These are phyloP conservation scores for Drosophila obscura DNA, from an alignment of 1,140 invertebrate species.

Conservation along the genomic window DNA sequence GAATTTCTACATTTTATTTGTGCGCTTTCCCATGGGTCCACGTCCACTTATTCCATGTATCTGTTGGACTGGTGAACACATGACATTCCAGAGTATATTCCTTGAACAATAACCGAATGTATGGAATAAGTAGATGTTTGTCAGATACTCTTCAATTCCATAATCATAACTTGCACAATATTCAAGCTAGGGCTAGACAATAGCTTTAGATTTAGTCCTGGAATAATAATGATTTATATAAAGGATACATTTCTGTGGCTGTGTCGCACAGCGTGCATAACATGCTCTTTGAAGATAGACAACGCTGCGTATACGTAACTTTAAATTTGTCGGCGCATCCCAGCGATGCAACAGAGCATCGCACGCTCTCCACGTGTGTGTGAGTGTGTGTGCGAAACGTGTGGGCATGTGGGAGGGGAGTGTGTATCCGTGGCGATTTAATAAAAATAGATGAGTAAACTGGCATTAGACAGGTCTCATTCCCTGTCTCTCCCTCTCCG, in stretches of 20 bases:
- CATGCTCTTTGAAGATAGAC: conserved; percentile 16
- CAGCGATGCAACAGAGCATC: conserved; percentile 31
- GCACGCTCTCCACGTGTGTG: background rate
- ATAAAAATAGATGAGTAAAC: conserved; percentile 79
- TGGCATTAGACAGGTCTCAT: conserved; percentile 55
- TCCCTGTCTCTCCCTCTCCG: background rate
- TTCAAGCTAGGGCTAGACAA: too few species aligned
- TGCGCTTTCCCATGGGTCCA: too few species aligned
- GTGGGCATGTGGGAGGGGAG: background rate
- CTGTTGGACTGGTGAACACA: too few species aligned
- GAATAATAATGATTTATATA: too few species aligned
- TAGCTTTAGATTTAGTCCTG: background rate
- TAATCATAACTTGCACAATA: too few species aligned
- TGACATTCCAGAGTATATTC: too few species aligned
- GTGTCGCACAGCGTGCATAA: too few species aligned
- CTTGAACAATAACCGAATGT: too few species aligned
- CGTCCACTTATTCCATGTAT: too few species aligned
- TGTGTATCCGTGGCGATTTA: conserved; percentile 58
- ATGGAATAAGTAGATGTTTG: too few species aligned
- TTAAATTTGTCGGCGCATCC: conserved; percentile 31
- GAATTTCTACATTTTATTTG: background rate
- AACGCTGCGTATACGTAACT: conserved; percentile 73
- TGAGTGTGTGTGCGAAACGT: background rate
- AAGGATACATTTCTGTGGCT: too few species aligned
- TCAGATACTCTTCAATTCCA: too few species aligned